Conservation (phyloP, 2,797 vertebrate species). For the Tragopan temminckii region DNA sequence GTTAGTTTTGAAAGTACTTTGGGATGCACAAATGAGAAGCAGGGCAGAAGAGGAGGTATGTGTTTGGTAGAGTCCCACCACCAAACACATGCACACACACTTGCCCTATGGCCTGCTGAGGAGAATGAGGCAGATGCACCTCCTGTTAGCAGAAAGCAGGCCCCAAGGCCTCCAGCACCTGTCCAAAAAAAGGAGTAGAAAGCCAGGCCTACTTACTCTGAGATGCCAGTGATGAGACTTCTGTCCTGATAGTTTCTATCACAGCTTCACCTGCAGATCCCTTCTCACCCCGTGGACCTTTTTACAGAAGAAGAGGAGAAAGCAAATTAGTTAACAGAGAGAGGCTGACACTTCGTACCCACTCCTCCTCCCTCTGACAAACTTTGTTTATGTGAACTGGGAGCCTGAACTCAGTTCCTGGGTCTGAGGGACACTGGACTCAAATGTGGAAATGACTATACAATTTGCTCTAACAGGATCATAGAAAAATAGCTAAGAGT, state of each 20-base stretch:
- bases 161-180: not conserved
- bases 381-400: not conserved
- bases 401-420: not conserved
- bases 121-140: not conserved
- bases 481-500: not conserved
- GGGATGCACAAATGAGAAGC: not conserved
- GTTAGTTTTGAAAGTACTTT: not conserved
- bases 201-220: conserved; percentile 54
- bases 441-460: not conserved
- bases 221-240: conserved; percentile 64
- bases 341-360: not conserved
- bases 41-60: not conserved
- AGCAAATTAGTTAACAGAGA: not conserved
- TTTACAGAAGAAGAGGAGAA: not conserved
- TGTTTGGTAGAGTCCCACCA: not conserved
- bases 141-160: not conserved
- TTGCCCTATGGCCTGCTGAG: not conserved
- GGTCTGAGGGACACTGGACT: not conserved
- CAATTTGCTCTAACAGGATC: not conserved
- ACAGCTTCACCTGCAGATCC: conserved; percentile 84
- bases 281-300: conserved; percentile 87
- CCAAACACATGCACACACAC: not conserved
- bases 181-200: not conserved
- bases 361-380: not conserved
- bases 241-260: conserved; percentile 63